A percentile compares a stretch with the other conserved stretches of the same genome.
These are phyloP conservation scores for Tholera decimalis DNA, from an alignment of 2,888 invertebrate species.

Conservation along the genomic window DNA sequence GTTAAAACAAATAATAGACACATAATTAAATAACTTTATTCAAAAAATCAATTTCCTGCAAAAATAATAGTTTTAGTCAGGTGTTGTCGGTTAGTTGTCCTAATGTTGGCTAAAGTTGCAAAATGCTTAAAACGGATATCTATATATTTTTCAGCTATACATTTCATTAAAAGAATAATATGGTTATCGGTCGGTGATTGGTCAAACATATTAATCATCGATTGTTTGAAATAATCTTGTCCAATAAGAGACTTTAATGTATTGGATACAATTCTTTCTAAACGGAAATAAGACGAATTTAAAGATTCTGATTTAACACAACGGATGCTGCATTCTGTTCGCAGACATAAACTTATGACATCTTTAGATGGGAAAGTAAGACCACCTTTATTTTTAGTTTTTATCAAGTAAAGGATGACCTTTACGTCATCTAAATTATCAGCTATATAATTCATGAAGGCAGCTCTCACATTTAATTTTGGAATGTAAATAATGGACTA, in stretches of 20 bases:
- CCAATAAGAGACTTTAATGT: constrained; percentile 4
- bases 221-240: constrained; percentile 1
- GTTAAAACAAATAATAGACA: too few relatives aligned
- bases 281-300: neutral
- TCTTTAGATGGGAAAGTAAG: constrained; percentile 10
- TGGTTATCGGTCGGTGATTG: constrained; percentile 7
- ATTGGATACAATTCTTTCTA: constrained; percentile 4
- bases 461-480: constrained; percentile 31
- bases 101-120: neutral
- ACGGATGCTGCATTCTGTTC: constrained; percentile 11
- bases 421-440: constrained; percentile 27
- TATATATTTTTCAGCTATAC: constrained; percentile 5
- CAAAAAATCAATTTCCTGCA: constrained; percentile 1
- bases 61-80: constrained; percentile 1
- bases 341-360: constrained; percentile 11
- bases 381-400: constrained; percentile 10
- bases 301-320: constrained; percentile 10
- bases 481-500: constrained; percentile 23
- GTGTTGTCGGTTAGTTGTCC: constrained; percentile 6
- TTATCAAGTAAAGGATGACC: constrained; percentile 5
- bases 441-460: constrained; percentile 14
- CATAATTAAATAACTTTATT: too few relatives aligned
- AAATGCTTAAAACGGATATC: too few relatives aligned
- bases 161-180: constrained; percentile 6
- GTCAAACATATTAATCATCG: constrained; percentile 1